Evolutionary conservation across 1,140 invertebrate genomes (phyloP).

Genomic region (Drosophila yakuba): DNA sequence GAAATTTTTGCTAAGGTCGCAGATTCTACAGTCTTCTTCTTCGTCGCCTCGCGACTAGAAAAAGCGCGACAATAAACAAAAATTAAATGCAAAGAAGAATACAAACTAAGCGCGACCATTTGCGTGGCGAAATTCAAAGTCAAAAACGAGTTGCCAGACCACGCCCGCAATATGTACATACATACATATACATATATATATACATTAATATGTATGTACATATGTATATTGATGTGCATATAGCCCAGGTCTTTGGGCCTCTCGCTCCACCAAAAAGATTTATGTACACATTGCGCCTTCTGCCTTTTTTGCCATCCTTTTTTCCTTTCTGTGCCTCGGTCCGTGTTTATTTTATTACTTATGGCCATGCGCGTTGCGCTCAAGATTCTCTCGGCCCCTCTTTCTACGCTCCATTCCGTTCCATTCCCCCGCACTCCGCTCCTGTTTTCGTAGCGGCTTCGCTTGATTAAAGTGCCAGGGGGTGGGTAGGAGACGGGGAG

Average conservation of each 20-base stretch:
- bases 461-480: conserved; percentile 48
- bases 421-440: not conserved
- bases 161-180: conserved; percentile 49
- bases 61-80: conserved; percentile 65
- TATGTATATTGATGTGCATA: not conserved
- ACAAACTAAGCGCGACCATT: conserved; percentile 65
- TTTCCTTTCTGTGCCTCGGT: conserved; percentile 50
- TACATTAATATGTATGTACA: conserved; percentile 1
- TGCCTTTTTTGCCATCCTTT: conserved; percentile 54
- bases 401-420: conserved; percentile 2
- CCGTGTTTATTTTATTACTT: conserved; percentile 74
- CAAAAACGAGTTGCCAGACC: conserved; percentile 55
- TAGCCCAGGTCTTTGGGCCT: conserved; percentile 23
- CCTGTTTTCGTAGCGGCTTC: conserved; percentile 29
- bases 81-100: conserved; percentile 50
- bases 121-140: conserved; percentile 79
- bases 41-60: conserved; percentile 29
- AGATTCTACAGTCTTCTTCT: conserved; percentile 12
- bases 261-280: conserved; percentile 42
- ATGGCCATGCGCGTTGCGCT: conserved; percentile 51
- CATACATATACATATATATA: conserved; percentile 5
- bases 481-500: conserved; percentile 14
- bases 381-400: conserved; percentile 5
- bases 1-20: conserved; percentile 72
- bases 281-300: conserved; percentile 58